These are phyloP conservation scores for Discoglossus pictus DNA, from an alignment of 2,797 vertebrate genomes.

Conservation along the genomic window DNA sequence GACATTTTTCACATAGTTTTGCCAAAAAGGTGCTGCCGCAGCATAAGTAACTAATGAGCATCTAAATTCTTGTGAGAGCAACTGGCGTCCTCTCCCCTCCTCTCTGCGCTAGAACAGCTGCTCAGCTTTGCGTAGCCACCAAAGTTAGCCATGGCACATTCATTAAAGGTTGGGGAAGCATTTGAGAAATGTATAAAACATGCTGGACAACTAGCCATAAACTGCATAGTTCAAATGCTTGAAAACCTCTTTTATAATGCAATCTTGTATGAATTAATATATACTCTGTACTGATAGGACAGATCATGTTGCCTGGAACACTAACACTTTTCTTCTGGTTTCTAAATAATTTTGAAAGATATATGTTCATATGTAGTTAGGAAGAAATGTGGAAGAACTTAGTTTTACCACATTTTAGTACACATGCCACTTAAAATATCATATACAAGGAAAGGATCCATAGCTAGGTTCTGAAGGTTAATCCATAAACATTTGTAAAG, in stretches of 20 bases:
- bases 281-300: too few species aligned
- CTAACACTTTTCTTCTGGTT: too few species aligned
- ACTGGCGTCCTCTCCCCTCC: conserved; percentile 62
- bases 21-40: conserved; percentile 64
- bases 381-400: too few species aligned
- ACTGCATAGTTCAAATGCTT: conserved; percentile 62
- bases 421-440: too few species aligned
- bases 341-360: too few species aligned
- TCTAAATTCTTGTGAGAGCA: conserved; percentile 67
- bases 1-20: conserved; percentile 66
- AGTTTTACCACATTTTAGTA: too few species aligned
- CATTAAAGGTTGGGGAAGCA: conserved; percentile 55
- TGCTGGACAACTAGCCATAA: conserved; percentile 57
- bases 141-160: conserved; percentile 60
- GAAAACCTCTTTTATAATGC: not conserved
- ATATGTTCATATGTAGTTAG: too few species aligned
- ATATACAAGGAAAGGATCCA: too few species aligned
- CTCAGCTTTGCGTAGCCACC: conserved; percentile 60
- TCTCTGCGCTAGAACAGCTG: conserved; percentile 65
- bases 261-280: too few species aligned
- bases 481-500: too few species aligned
- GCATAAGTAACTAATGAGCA: conserved; percentile 63
- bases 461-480: too few species aligned
- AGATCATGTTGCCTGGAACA: too few species aligned
- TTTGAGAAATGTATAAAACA: conserved; percentile 69